Evolutionary conservation across 1,140 invertebrate species (phyloP), one percentile per base, ranked within the genome.

Genomic region (Drosophila kurseongensis): DNA sequence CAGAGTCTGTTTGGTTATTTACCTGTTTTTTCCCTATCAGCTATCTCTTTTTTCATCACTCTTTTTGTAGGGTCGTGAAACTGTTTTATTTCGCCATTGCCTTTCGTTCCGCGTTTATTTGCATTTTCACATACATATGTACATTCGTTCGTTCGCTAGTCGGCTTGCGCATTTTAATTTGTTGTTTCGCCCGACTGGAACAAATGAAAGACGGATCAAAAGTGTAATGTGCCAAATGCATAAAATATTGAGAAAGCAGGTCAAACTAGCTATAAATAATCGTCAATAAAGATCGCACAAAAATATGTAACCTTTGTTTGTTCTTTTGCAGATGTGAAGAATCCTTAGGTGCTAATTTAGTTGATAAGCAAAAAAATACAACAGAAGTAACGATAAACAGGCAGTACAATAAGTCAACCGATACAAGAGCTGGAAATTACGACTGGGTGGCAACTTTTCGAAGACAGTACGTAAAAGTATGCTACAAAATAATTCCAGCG

Each of bases 261-360:
- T 71, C 68, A 71, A 35, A 10, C 36, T 35, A 66, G 60, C 42
- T 75, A 75, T 69, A 58, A 40, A 62, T 66, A 54, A 36, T 45
- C 16, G 16, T 47, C 40, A 58, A 42, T 55, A 32, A 40, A 51
- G 12, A n/a, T 9, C 4, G 32, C 18, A 65, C 9, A 35, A 35
- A 6, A 56, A 29, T 2, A 54, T 47, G 47, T 52, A 71, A 66
- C 14, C 52, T 56, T 71, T 23, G 12, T 52, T 51, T 40, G 9
- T 65, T 56, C 71, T 38, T 59, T 92, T 92, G 54, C 91, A 92
- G 91, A 92, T 91, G 81, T 86, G 77, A 91, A 86, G 77, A 92
- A 92, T 92, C 90, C 84, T 68, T 91, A 91, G 91, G 91, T 92
- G 91, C 91, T 92, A 92, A 92, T 88, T 90, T 92, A 91, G 91